A percentile compares a stretch with the other conserved stretches of the same genome.
phyloP scores from a whole-genome alignment of 2,797 vertebrate species.

The Lepilemur septentrionalis region DNA sequence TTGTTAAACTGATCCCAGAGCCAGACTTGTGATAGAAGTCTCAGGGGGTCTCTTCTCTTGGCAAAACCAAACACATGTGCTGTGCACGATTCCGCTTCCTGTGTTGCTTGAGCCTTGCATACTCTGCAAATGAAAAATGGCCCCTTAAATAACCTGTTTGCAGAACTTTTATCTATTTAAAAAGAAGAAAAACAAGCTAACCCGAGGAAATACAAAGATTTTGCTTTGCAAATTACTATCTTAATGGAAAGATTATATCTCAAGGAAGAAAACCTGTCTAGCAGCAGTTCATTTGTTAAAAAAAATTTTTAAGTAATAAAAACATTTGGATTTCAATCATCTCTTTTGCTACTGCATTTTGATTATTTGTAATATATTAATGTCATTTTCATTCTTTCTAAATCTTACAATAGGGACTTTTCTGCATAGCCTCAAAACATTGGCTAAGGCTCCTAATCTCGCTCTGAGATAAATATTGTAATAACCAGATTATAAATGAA shows the following conservation, averaged over 20 bases:
- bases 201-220: slow-evolving; percentile 14
- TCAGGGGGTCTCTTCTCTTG: slow-evolving; percentile 42
- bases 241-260: slow-evolving; percentile 54
- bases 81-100: not conserved
- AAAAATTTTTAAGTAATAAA: not conserved
- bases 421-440: not conserved
- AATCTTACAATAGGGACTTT: slow-evolving; percentile 30
- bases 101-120: not conserved
- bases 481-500: slow-evolving; percentile 39
- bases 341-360: not conserved
- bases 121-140: not conserved
- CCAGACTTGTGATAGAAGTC: slow-evolving; percentile 62
- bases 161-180: slow-evolving; percentile 47
- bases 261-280: slow-evolving; percentile 25
- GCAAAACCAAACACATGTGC: not conserved
- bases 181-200: slow-evolving; percentile 41
- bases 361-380: slow-evolving; percentile 51
- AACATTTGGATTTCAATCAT: slow-evolving; percentile 51
- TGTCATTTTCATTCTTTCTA: not conserved
- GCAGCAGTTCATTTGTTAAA: slow-evolving; percentile 34
- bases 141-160: not conserved
- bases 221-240: slow-evolving; percentile 31
- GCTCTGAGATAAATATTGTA: slow-evolving; percentile 47
- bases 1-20: slow-evolving; percentile 76
- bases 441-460: not conserved